Conservation (phyloP, 2,113 vertebrate genomes). For the Hippoglossus stenolepis region DNA sequence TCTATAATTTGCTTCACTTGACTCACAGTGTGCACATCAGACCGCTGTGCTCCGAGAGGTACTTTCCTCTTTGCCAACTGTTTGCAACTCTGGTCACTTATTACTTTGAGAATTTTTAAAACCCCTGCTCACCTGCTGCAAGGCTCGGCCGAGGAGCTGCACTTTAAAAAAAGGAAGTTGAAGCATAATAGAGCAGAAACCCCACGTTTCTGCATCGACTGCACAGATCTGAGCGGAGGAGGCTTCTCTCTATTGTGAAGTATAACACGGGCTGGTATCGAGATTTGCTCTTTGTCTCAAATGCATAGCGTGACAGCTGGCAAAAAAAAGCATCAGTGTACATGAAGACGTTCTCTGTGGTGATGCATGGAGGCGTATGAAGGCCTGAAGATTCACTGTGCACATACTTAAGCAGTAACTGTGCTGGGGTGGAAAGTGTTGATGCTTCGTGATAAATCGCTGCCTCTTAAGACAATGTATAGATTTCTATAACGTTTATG, state of each 20-base stretch:
- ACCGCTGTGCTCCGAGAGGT: neutral
- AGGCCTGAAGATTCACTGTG: constrained; percentile 24
- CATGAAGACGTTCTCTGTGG: constrained; percentile 37
- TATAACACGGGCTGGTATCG: constrained; percentile 26
- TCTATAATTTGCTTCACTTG: neutral
- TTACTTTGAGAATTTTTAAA: constrained; percentile 9
- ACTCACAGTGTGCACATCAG: neutral
- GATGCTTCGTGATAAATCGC: constrained; percentile 1
- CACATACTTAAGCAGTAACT: constrained; percentile 14
- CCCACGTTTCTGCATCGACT: neutral
- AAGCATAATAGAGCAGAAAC: neutral
- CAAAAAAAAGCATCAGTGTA: constrained; percentile 16
- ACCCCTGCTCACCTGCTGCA: neutral
- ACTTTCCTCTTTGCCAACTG: neutral
- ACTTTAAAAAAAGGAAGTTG: no score
- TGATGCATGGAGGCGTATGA: constrained; percentile 35
- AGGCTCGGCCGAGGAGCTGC: constrained; percentile 24
- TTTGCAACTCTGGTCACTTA: constrained; percentile 33
- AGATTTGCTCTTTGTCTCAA: constrained; percentile 45
- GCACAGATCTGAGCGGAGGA: neutral
- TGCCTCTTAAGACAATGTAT: neutral
- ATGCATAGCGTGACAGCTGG: constrained; percentile 47
- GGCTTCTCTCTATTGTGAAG: constrained; percentile 31
- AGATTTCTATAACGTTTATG: neutral
- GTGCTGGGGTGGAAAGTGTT: constrained; percentile 7